Evolutionary conservation across 1,140 invertebrate genomes (phyloP).

Genomic region (Drepana arcuata): DNA sequence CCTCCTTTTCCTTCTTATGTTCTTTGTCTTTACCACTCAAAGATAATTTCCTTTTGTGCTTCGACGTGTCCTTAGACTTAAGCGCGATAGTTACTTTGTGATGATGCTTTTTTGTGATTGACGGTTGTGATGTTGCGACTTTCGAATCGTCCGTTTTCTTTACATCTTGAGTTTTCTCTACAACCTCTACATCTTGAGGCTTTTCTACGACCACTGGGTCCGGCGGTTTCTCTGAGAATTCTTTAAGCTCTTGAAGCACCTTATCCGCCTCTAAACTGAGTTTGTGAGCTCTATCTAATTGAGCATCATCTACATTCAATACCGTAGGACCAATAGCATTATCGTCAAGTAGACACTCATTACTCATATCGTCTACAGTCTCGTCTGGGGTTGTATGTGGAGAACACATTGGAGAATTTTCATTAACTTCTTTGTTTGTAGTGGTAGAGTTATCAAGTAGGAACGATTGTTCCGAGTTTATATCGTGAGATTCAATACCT

Average conservation of each 20-base stretch:
- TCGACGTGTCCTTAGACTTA: constrained; percentile 9
- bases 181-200: not conserved
- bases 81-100: constrained; percentile 4
- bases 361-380: no score
- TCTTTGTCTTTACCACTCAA: constrained; percentile 23
- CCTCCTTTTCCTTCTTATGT: constrained; percentile 13
- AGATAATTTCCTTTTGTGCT: constrained; percentile 16
- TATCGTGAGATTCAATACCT: constrained; percentile 10
- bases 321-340: constrained; percentile 3
- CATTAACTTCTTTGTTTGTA: no score
- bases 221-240: constrained; percentile 39
- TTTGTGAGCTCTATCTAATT: constrained; percentile 46
- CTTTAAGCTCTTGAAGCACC: constrained; percentile 39
- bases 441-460: constrained; percentile 3
- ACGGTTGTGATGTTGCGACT: not conserved
- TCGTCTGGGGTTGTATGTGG: no score
- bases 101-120: constrained; percentile 2
- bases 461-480: constrained; percentile 3
- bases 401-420: no score
- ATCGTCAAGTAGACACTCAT: no score
- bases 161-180: not conserved
- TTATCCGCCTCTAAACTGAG: constrained; percentile 55
- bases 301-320: constrained; percentile 10
- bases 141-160: no score
- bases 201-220: constrained; percentile 14